Evolutionary conservation across 2,113 vertebrate genomes (phyloP).

Genomic region (Grallaria varia): DNA sequence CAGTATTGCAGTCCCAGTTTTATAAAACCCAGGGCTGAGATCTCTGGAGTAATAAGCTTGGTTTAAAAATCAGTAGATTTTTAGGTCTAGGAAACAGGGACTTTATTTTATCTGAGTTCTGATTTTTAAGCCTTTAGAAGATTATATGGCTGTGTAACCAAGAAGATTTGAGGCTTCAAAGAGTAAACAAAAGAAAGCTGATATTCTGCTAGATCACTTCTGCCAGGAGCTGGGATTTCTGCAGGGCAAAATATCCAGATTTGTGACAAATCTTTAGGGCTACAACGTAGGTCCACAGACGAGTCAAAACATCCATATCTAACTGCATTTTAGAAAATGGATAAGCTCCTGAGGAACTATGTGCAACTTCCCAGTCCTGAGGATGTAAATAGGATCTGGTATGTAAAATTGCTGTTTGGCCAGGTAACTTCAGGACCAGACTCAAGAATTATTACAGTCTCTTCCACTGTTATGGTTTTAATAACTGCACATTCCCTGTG

Average conservation of each 20-base stretch:
- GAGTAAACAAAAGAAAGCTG: constrained; percentile 2
- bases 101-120: background rate
- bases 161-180: background rate
- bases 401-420: background rate
- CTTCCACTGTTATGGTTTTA: background rate
- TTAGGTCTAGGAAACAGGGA: background rate
- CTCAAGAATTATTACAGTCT: background rate
- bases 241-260: background rate
- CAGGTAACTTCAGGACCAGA: background rate
- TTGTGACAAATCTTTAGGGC: background rate
- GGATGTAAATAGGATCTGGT: background rate
- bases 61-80: background rate
- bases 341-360: background rate
- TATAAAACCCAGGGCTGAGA: background rate
- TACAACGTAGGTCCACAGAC: background rate
- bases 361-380: rapidly evolving
- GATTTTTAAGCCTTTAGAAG: background rate
- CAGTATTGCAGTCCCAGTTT: background rate
- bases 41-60: background rate
- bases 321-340: background rate
- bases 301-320: background rate
- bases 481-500: background rate
- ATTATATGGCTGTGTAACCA: background rate
- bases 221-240: background rate
- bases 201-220: background rate